Conservation (phyloP, 2,888 invertebrate species). For the Dioctria rufipes region DNA sequence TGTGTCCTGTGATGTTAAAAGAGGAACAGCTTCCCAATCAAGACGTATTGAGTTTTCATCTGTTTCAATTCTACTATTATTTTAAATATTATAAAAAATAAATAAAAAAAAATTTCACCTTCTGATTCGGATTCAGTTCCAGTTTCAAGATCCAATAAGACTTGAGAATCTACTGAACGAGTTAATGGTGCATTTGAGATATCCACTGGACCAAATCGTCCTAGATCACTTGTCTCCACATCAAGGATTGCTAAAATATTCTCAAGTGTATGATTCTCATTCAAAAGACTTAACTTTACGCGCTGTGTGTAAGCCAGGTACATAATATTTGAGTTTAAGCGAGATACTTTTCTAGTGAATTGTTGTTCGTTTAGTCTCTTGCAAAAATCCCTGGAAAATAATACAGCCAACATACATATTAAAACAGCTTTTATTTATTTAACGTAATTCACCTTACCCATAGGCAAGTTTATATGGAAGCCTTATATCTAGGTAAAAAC, state of each 20-base stretch:
- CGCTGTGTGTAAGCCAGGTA: slow-evolving; percentile 85
- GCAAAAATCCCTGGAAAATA: slow-evolving; percentile 82
- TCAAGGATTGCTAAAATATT: slow-evolving; percentile 82
- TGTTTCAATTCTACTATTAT: slow-evolving; percentile 34
- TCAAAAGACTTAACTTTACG: slow-evolving; percentile 76
- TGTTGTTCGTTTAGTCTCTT: slow-evolving; percentile 80
- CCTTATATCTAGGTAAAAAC: slow-evolving; percentile 86
- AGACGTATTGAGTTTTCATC: slow-evolving; percentile 79
- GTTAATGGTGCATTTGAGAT: slow-evolving; percentile 69
- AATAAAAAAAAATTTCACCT: slow-evolving; percentile 67
- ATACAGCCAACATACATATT: slow-evolving; percentile 1
- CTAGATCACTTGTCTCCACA: slow-evolving; percentile 78
- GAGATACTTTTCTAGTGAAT: slow-evolving; percentile 82
- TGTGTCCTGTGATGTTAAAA: slow-evolving; percentile 54
- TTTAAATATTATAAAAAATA: neutral
- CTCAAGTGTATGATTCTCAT: slow-evolving; percentile 80
- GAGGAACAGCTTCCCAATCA: slow-evolving; percentile 85
- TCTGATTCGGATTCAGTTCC: slow-evolving; percentile 79
- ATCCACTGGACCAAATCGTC: slow-evolving; percentile 79
- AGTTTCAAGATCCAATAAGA: slow-evolving; percentile 76
- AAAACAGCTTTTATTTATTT: neutral
- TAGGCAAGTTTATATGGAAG: slow-evolving; percentile 83
- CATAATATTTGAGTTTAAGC: slow-evolving; percentile 85
- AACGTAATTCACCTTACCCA: slow-evolving; percentile 71
- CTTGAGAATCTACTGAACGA: slow-evolving; percentile 76